phyloP scores from a whole-genome alignment of 1,140 invertebrate genomes.

The Mylabris phalerata region DNA sequence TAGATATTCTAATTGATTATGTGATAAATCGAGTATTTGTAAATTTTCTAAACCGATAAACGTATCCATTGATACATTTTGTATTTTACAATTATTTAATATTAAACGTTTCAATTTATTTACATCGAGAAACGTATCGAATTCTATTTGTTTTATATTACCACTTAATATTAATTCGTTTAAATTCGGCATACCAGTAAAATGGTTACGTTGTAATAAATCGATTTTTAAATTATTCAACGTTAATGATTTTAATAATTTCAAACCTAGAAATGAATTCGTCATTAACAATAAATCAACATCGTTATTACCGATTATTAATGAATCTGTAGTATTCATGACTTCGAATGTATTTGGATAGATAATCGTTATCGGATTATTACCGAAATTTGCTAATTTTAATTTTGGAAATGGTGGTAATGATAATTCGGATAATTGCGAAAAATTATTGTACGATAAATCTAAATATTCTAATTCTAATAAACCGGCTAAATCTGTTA shows the following conservation, averaged over 20 bases:
- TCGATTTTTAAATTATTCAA: conserved; percentile 52
- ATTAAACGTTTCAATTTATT: conserved; percentile 51
- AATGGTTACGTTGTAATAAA: conserved; percentile 52
- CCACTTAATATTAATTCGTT: conserved; percentile 50
- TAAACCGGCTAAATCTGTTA: conserved; percentile 58
- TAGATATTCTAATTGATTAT: conserved; percentile 52
- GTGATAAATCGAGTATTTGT: conserved; percentile 53
- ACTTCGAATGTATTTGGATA: conserved; percentile 66
- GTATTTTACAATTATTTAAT: conserved; percentile 54
- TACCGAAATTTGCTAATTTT: conserved; percentile 51
- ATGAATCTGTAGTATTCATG: conserved; percentile 57
- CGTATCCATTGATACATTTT: conserved; percentile 59
- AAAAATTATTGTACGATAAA: conserved; percentile 57
- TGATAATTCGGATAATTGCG: conserved; percentile 59
- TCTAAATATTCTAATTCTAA: conserved; percentile 57
- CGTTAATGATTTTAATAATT: conserved; percentile 46
- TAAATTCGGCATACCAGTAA: conserved; percentile 53
- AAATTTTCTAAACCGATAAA: conserved; percentile 57
- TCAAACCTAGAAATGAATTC: conserved; percentile 57
- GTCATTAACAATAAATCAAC: conserved; percentile 49
- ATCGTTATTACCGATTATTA: conserved; percentile 52
- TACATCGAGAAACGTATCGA: conserved; percentile 59
- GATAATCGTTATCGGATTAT: conserved; percentile 60
- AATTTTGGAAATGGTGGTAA: conserved; percentile 63
- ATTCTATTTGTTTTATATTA: conserved; percentile 52